These are phyloP conservation scores for Drosophila lutescens DNA, from an alignment of 2,888 invertebrate species.

Conservation along the genomic window DNA sequence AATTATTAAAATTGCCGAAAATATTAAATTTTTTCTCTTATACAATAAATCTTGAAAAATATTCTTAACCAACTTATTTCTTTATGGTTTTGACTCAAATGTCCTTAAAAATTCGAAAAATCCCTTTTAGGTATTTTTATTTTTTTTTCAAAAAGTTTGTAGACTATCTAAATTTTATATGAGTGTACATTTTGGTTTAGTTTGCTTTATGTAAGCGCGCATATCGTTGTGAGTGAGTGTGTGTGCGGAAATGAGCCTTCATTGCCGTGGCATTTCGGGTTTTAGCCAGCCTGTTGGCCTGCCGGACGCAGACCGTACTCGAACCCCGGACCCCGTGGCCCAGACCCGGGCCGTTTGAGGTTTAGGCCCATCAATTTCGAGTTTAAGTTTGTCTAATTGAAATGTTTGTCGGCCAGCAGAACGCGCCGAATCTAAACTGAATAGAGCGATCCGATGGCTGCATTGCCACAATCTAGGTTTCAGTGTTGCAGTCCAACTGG, in stretches of 20 bases:
- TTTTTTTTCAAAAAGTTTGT: too few relatives aligned
- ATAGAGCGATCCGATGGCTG: conserved; percentile 5
- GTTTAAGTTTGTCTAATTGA: conserved; percentile 77
- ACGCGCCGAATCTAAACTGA: conserved; percentile 21
- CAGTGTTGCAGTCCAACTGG: conserved; percentile 31
- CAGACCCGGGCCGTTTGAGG: conserved; percentile 22
- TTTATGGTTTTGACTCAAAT: too few relatives aligned
- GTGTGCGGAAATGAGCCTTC: conserved; percentile 67
- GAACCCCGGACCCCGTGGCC: conserved; percentile 1
- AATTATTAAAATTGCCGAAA: too few relatives aligned
- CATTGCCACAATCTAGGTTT: background rate
- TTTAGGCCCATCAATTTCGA: conserved; percentile 59
- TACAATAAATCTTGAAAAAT: too few relatives aligned
- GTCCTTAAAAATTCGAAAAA: too few relatives aligned
- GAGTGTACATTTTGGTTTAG: conserved; percentile 8
- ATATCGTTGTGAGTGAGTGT: conserved; percentile 22
- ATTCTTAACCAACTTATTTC: too few relatives aligned
- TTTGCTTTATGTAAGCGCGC: conserved; percentile 25
- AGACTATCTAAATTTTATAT: background rate
- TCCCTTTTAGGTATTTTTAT: too few relatives aligned
- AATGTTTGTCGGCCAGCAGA: conserved; percentile 63
- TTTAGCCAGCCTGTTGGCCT: conserved; percentile 19
- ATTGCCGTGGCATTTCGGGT: conserved; percentile 66
- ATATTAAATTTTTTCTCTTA: too few relatives aligned
- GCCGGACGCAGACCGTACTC: background rate